These are phyloP conservation scores for Sminthurinus aureus DNA, from an alignment of 2,888 invertebrate species.

Conservation along the genomic window DNA sequence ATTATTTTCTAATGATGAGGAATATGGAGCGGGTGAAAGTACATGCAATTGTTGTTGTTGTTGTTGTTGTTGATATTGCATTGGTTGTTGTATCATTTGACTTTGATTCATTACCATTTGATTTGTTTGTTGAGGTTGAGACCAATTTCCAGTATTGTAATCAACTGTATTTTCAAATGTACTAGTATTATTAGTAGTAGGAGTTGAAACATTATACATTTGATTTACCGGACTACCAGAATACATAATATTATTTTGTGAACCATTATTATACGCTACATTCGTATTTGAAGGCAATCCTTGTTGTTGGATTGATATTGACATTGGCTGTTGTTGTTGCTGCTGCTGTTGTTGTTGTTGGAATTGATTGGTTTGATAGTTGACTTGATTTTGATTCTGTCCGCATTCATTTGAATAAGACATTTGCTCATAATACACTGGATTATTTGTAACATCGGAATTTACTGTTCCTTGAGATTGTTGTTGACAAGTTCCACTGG, in stretches of 20 bases:
- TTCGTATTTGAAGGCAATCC: neutral
- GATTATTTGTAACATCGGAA: neutral
- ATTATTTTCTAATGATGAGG: neutral
- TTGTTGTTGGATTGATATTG: neutral
- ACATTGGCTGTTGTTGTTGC: neutral
- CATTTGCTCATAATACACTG: neutral
- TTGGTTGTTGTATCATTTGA: neutral
- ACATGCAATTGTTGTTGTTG: slow-evolving; percentile 4
- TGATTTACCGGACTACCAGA: neutral
- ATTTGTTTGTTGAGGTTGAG: neutral
- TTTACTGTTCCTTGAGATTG: neutral
- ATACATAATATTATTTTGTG: neutral
- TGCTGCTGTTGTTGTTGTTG: neutral
- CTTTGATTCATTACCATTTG: neutral
- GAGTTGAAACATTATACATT: neutral
- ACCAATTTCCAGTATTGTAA: neutral
- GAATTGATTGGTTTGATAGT: neutral
- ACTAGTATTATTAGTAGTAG: neutral
- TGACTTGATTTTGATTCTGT: neutral
- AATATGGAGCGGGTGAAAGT: neutral
- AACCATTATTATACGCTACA: neutral
- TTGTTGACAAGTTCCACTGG: neutral
- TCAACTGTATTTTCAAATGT: neutral
- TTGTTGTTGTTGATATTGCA: neutral
- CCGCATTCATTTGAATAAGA: neutral